Base-by-base conservation (phyloP, 1,140 invertebrate species). In the Panonychus citri region DNA sequence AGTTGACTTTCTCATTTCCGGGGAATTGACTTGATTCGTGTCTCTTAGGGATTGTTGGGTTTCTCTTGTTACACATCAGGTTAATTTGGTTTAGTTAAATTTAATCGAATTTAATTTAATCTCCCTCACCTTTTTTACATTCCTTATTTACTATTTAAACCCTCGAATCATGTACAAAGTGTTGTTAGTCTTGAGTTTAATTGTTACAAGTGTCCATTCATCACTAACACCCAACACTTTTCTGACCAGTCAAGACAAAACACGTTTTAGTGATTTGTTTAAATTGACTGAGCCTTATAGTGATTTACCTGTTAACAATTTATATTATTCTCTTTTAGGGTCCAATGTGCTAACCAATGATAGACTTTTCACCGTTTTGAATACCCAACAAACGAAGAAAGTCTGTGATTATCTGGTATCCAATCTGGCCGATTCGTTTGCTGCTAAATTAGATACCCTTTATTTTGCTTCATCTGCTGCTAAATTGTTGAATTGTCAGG, bases 401-500 rank as follows among this genome's bases (percentile, higher is more conserved):
- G 12, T 53, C 15, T 53, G 52, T 39, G 25, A 51, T 27, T 24
- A 28, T n/a, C 8, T 51, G 10, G 12, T 26, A 27, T 26, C 49
- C 10, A 27, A 7, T 3, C 13, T 53, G 15, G n/a, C 3, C 24
- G 52, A 37, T 39, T 37, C 13, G 5, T n/a, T 5, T 17, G n/a
- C 10, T 5, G 17, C 67, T n/a, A 70, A 65, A 54, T 65, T 71
- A 3, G 75, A 77, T 61, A 71, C 70, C 24, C 64, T 75, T 30
- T 78, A 72, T 65, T 71, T 76, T 63, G 70, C 74, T 4, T 69
- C 71, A 3, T 67, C 67, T 24, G 70, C 72, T 12, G 74, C 72
- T 65, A 73, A 74, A 60, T 62, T 63, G 26, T 57, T 76, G 57
- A 66, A 58, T 25, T 78, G 76, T 60, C 65, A 68, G 61, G 64